Conservation (phyloP, 2,888 invertebrate genomes). For the Abrostola triplasia region DNA sequence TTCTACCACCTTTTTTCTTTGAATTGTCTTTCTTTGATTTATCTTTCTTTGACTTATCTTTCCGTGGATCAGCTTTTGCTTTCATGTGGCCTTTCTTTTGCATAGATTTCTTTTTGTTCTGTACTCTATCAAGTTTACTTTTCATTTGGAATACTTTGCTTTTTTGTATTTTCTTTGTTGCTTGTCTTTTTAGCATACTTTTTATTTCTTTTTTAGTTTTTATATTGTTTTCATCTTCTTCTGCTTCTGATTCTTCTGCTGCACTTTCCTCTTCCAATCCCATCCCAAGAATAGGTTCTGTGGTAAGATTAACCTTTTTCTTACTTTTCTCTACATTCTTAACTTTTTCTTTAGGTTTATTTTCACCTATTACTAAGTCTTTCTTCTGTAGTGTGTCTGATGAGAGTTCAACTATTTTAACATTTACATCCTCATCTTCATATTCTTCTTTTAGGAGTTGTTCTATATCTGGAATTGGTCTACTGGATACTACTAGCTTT, state of each 20-base stretch:
- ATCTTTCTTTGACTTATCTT: conserved; percentile 71
- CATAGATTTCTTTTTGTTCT: conserved; percentile 91
- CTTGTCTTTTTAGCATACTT: conserved; percentile 91
- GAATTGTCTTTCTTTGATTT: conserved; percentile 69
- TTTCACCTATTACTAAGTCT: conserved; percentile 92
- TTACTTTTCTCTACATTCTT: conserved; percentile 56
- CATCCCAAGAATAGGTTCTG: conserved; percentile 76
- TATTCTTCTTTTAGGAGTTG: conserved; percentile 91
- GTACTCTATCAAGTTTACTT: conserved; percentile 90
- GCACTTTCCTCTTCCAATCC: conserved; percentile 71
- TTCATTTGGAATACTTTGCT: conserved; percentile 94
- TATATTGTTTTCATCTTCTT: conserved; percentile 72
- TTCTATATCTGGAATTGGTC: conserved; percentile 91
- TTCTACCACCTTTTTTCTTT: conserved; percentile 77
- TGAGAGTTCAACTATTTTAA: conserved; percentile 93
- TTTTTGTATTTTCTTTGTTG: conserved; percentile 92
- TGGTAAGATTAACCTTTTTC: conserved; percentile 56
- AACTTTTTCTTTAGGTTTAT: conserved; percentile 82
- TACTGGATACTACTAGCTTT: conserved; percentile 91
- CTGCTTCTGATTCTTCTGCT: conserved; percentile 66
- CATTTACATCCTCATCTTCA: conserved; percentile 93
- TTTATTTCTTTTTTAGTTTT: conserved; percentile 91
- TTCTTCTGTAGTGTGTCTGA: conserved; percentile 91
- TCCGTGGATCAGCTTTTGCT: conserved; percentile 63
- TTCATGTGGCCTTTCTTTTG: conserved; percentile 76